Percentiles rank a stretch among this genome's conserved stretches.
These are phyloP conservation scores for Pelecanus crispus DNA, from an alignment of 2,113 vertebrate genomes.

Conservation along the genomic window DNA sequence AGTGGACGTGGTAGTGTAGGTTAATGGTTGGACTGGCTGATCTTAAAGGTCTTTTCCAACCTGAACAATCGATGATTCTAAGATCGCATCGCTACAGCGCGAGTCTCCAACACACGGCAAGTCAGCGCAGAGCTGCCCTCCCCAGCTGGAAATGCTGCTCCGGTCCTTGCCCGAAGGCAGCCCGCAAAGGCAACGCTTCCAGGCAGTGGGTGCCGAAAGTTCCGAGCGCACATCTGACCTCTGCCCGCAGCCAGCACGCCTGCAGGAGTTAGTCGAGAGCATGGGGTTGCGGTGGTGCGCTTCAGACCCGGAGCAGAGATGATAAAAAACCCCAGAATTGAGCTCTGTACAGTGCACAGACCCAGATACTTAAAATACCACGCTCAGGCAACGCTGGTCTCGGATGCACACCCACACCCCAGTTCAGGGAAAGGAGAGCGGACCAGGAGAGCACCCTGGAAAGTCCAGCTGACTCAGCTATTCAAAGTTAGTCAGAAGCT, in stretches of 20 bases:
- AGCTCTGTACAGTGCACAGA: background rate
- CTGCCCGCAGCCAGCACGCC: background rate
- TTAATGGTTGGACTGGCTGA: too few relatives aligned
- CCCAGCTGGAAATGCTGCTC: background rate
- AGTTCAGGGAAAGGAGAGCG: background rate
- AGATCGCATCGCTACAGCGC: background rate
- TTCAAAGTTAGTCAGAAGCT: background rate
- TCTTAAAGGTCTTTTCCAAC: too few relatives aligned
- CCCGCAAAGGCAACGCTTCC: background rate
- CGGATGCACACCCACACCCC: fast-evolving
- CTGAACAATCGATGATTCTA: too few relatives aligned
- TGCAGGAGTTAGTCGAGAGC: background rate
- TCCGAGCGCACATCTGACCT: fast-evolving
- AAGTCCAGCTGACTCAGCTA: background rate
- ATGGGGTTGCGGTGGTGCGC: fast-evolving
- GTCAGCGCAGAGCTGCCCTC: background rate
- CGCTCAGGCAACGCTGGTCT: fast-evolving
- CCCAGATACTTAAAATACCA: fast-evolving
- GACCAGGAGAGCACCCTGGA: background rate
- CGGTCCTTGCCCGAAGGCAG: background rate
- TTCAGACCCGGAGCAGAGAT: background rate
- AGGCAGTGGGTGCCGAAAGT: background rate
- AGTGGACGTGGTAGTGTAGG: too few relatives aligned
- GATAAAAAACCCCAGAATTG: background rate
- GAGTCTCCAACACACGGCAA: background rate